These are phyloP conservation scores for Nomada fucata DNA, from an alignment of 2,888 invertebrate species.

Conservation along the genomic window DNA sequence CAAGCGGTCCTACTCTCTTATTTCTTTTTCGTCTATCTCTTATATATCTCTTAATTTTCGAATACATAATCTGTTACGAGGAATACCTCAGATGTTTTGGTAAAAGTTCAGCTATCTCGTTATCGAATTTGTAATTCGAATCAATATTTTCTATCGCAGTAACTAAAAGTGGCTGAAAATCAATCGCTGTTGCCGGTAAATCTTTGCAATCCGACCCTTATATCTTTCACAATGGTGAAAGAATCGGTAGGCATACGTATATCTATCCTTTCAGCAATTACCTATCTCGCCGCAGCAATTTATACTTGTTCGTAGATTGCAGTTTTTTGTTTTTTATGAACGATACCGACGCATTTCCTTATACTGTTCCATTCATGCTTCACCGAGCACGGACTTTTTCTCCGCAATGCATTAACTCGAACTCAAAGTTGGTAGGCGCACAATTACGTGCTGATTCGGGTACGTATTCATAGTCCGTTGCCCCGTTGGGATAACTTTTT, in stretches of 20 bases:
- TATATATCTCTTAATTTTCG: too few relatives aligned
- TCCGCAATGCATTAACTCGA: conserved; percentile 12
- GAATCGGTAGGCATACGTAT: not conserved
- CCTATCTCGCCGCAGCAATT: not conserved
- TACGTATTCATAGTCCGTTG: not conserved
- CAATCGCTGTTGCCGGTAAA: conserved; percentile 5
- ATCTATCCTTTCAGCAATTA: conserved; percentile 4
- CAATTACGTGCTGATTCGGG: not conserved
- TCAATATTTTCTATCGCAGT: not conserved
- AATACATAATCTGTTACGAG: too few relatives aligned
- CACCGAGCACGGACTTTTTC: conserved; percentile 30
- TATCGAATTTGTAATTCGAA: not conserved
- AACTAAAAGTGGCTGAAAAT: not conserved
- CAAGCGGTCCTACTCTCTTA: not conserved
- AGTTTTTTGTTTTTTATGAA: conserved; percentile 28
- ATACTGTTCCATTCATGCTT: conserved; percentile 42
- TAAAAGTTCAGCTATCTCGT: not conserved
- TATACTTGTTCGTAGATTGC: not conserved
- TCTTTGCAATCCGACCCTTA: not conserved
- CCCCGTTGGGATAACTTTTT: not conserved
- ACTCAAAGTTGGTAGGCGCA: conserved; percentile 2
- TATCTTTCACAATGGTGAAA: not conserved
- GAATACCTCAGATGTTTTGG: too few relatives aligned
- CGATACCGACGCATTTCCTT: conserved; percentile 39
- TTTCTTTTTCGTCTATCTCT: not conserved